These are phyloP conservation scores for Oncorhynchus kisutch DNA, from an alignment of 2,113 vertebrate species.

Conservation along the genomic window DNA sequence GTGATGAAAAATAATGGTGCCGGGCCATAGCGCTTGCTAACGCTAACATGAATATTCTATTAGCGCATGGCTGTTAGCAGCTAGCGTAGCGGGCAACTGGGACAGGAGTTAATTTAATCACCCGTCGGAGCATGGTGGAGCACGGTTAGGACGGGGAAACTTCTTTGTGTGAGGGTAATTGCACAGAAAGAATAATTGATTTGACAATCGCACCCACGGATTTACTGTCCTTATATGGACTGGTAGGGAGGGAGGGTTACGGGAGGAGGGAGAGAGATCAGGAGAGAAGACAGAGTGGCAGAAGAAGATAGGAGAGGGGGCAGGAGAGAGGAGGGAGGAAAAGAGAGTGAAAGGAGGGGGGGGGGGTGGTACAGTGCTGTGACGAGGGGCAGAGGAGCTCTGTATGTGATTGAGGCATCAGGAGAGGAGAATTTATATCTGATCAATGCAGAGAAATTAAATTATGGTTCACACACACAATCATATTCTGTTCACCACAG, in stretches of 20 bases:
- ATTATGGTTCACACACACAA: constrained; percentile 98
- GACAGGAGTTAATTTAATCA: constrained; percentile 99
- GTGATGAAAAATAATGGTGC: constrained; percentile 87
- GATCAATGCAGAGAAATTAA: constrained; percentile 99
- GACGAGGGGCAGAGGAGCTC: constrained; percentile 90
- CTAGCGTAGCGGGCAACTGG: constrained; percentile 94
- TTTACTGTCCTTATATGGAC: constrained; percentile 78
- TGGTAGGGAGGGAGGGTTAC: constrained; percentile 8
- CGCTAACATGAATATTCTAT: constrained; percentile 99
- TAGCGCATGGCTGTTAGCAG: constrained; percentile 81
- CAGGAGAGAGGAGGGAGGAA: not conserved
- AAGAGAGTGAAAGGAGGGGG: constrained; percentile 13
- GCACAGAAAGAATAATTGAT: constrained; percentile 99
- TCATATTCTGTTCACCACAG: constrained; percentile 95
- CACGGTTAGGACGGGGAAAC: constrained; percentile 81
- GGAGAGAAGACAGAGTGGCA: not conserved
- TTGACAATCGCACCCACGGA: constrained; percentile 99
- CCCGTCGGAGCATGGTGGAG: constrained; percentile 90
- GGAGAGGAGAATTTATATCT: constrained; percentile 99
- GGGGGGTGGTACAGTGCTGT: constrained; percentile 30
- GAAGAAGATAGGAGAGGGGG: not conserved
- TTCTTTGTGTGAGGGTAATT: constrained; percentile 99
- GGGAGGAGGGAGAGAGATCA: not conserved
- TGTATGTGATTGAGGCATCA: constrained; percentile 99
- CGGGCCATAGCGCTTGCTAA: constrained; percentile 99